Percentiles rank a stretch among this genome's conserved stretches.
Evolutionary conservation across 1,140 invertebrate species (phyloP).

Genomic region (Drosophila virilis): DNA sequence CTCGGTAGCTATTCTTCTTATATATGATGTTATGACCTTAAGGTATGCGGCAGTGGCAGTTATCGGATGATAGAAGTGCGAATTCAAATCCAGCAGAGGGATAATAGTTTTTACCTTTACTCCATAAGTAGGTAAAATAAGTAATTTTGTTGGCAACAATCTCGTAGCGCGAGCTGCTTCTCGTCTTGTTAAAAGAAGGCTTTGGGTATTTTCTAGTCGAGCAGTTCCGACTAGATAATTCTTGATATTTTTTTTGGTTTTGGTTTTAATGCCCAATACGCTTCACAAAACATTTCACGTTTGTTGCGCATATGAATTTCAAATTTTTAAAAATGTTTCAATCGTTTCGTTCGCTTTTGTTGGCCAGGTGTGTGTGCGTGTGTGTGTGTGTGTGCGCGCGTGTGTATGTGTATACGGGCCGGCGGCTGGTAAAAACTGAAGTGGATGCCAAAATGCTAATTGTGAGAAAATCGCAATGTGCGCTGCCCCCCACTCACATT

Average conservation of each 20-base stretch:
- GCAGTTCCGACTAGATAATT: too few relatives aligned
- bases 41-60: too few relatives aligned
- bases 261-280: slow-evolving; percentile 82
- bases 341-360: slow-evolving; percentile 53
- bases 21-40: too few relatives aligned
- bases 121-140: too few relatives aligned
- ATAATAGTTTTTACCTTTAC: too few relatives aligned
- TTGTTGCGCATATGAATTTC: slow-evolving; percentile 82
- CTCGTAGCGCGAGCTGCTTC: too few relatives aligned
- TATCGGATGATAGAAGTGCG: too few relatives aligned
- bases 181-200: too few relatives aligned
- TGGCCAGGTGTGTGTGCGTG: slow-evolving; percentile 42
- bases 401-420: slow-evolving; percentile 11
- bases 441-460: slow-evolving; percentile 71
- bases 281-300: slow-evolving; percentile 81
- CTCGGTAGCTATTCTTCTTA: too few relatives aligned
- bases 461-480: slow-evolving; percentile 80
- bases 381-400: slow-evolving; percentile 15
- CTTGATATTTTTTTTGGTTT: slow-evolving; percentile 32
- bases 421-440: slow-evolving; percentile 13
- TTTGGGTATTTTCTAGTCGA: too few relatives aligned
- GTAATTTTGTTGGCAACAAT: too few relatives aligned
- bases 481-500: slow-evolving; percentile 46
- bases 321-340: slow-evolving; percentile 83
- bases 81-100: too few relatives aligned